phyloP scores from a whole-genome alignment of 2,797 vertebrate species.

The Lagocephalus sceleratus region DNA sequence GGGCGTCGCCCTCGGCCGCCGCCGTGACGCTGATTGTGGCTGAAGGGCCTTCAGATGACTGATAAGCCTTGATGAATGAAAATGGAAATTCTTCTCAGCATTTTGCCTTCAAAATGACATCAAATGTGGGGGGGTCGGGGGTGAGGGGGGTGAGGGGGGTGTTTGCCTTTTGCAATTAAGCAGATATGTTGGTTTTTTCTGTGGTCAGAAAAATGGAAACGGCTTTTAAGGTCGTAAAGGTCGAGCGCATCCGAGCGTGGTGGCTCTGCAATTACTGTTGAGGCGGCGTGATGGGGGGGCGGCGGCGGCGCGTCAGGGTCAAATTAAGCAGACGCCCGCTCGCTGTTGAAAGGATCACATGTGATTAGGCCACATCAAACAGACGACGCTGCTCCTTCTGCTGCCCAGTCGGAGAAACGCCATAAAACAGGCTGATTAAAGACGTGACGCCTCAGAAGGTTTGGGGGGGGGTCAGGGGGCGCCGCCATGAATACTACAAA shows the following conservation, averaged over 20 bases:
- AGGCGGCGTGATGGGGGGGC: constrained; percentile 53
- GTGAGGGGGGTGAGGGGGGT: constrained; percentile 5
- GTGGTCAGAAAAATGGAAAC: constrained; percentile 79
- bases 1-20: constrained; percentile 37
- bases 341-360: constrained; percentile 80
- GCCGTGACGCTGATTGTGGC: constrained; percentile 62
- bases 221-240: constrained; percentile 81
- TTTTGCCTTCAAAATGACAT: constrained; percentile 71
- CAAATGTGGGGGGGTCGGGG: constrained; percentile 35
- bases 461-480: no score
- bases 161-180: constrained; percentile 79
- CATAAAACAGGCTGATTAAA: constrained; percentile 52
- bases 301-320: constrained; percentile 59
- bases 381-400: no score
- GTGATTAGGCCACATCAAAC: constrained; percentile 75
- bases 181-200: constrained; percentile 70
- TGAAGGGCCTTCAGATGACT: constrained; percentile 69
- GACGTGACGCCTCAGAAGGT: no score
- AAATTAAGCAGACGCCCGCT: constrained; percentile 73
- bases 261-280: constrained; percentile 77
- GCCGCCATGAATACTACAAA: constrained; percentile 6
- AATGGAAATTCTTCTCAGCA: constrained; percentile 78
- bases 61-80: constrained; percentile 77
- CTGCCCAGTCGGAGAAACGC: constrained; percentile 50
- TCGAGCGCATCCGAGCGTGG: constrained; percentile 80